These are phyloP conservation scores for Brachionus calyciflorus DNA, from an alignment of 1,140 invertebrate genomes.

Conservation along the genomic window DNA sequence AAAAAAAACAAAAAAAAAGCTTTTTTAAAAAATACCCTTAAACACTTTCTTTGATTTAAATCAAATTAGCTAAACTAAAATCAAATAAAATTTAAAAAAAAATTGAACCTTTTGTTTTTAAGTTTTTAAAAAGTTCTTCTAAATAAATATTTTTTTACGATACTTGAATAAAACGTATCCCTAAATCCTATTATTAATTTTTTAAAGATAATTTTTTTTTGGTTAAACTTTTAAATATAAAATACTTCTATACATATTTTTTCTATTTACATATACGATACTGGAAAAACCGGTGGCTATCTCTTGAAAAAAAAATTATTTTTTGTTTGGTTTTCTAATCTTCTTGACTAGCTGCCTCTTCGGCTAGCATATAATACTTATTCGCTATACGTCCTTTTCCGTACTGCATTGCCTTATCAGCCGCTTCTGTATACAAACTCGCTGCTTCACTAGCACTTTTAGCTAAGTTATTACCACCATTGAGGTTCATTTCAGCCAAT, in stretches of 20 bases:
- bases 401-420: slow-evolving; percentile 62
- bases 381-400: slow-evolving; percentile 64
- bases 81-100: background rate
- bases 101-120: background rate
- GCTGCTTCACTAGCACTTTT: slow-evolving; percentile 60
- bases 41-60: too few relatives aligned
- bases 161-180: background rate
- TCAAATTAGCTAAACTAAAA: background rate
- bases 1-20: too few relatives aligned
- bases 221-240: too few relatives aligned
- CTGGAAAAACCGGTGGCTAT: too few relatives aligned
- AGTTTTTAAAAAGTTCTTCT: too few relatives aligned
- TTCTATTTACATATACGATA: too few relatives aligned
- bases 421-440: slow-evolving; percentile 64
- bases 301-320: too few relatives aligned
- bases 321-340: too few relatives aligned
- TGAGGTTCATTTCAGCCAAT: slow-evolving; percentile 62
- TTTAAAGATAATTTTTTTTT: too few relatives aligned
- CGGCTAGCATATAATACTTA: slow-evolving; percentile 64
- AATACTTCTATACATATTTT: too few relatives aligned
- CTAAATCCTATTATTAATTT: background rate
- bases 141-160: background rate
- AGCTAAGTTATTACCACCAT: slow-evolving; percentile 61
- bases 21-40: too few relatives aligned
- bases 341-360: slow-evolving; percentile 55